Conservation (phyloP, 2,888 invertebrate genomes). For the Gymnocheta viridis region DNA sequence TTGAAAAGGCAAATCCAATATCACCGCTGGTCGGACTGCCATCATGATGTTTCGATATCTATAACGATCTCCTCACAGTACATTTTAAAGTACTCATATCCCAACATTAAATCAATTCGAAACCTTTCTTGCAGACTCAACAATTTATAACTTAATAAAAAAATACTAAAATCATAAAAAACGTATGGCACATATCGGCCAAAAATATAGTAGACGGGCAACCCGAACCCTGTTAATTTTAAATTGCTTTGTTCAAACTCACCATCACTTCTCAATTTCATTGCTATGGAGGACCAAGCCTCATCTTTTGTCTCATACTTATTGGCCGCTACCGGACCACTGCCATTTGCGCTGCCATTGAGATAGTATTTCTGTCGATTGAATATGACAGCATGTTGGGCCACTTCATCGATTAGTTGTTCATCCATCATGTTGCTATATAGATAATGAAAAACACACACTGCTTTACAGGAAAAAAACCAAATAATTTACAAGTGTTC, state of each 20-base stretch:
- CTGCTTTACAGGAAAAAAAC: slow-evolving; percentile 4
- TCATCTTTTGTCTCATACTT: slow-evolving; percentile 82
- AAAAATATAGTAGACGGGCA: no score
- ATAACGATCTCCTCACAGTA: no score
- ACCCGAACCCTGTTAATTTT: no score
- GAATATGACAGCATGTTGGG: slow-evolving; percentile 81
- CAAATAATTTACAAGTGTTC: neutral
- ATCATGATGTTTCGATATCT: no score
- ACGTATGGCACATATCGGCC: no score
- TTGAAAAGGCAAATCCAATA: no score
- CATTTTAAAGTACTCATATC: no score
- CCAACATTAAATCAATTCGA: no score
- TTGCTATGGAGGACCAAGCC: slow-evolving; percentile 81
- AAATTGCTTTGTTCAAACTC: slow-evolving; percentile 65
- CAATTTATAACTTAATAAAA: no score
- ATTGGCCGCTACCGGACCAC: slow-evolving; percentile 70
- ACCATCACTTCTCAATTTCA: slow-evolving; percentile 81
- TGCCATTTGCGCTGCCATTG: slow-evolving; percentile 74
- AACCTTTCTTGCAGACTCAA: no score
- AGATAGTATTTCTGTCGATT: slow-evolving; percentile 82
- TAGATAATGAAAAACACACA: slow-evolving; percentile 30
- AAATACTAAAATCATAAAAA: no score
- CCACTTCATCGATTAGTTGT: slow-evolving; percentile 81
- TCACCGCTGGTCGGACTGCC: no score
- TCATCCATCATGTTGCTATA: slow-evolving; percentile 80